These are phyloP conservation scores for Bombus pyrosoma DNA, from an alignment of 1,140 invertebrate genomes.

Conservation along the genomic window DNA sequence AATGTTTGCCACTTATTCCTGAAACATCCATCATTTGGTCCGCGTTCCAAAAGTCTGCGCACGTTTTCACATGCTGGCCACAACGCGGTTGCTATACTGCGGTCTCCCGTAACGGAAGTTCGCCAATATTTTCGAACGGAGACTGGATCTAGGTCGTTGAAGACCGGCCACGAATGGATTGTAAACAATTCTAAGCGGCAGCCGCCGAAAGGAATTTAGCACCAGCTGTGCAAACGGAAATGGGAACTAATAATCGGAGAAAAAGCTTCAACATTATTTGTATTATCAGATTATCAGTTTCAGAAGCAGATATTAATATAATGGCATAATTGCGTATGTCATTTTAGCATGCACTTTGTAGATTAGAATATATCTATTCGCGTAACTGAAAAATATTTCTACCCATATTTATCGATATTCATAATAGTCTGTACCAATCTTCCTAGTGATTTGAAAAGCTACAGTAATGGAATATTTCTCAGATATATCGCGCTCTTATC, in stretches of 20 bases:
- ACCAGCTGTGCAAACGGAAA: neutral
- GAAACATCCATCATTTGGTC: conserved; percentile 25
- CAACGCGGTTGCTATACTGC: neutral
- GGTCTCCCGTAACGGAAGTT: conserved; percentile 3
- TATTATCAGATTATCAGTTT: neutral
- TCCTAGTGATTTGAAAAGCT: neutral
- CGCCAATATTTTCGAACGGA: neutral
- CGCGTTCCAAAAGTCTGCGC: neutral
- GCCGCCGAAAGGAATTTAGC: neutral
- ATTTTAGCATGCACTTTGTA: neutral
- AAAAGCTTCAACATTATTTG: neutral
- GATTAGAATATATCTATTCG: no score
- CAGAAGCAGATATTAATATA: neutral
- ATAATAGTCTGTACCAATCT: no score
- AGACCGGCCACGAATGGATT: neutral
- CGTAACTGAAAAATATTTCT: no score
- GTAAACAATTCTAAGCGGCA: conserved; percentile 22
- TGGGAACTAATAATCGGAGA: neutral
- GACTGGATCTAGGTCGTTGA: neutral
- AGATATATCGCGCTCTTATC: no score
- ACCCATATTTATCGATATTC: no score
- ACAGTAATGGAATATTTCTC: neutral
- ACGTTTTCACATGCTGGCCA: neutral
- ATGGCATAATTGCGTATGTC: neutral
- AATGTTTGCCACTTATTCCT: conserved; percentile 32